Percentiles rank a stretch among this genome's conserved stretches.
phyloP scores from a whole-genome alignment of 1,140 invertebrate species.

The Drosophila tani region DNA sequence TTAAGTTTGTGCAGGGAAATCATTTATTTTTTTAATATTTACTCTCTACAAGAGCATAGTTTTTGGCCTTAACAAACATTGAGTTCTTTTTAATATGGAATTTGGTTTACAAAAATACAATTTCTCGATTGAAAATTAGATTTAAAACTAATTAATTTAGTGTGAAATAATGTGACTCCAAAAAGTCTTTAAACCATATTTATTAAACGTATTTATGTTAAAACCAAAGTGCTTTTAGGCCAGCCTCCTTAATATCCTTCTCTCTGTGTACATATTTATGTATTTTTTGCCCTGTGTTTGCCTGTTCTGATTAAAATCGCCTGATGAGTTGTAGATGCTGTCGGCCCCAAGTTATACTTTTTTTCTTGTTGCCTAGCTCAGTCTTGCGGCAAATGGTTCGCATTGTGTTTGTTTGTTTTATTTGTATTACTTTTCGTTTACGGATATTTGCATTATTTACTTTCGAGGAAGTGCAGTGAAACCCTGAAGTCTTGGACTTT shows the following conservation, averaged over 20 bases:
- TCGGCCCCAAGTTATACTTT: conserved; percentile 30
- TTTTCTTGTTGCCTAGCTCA: conserved; percentile 23
- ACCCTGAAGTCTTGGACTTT: neutral
- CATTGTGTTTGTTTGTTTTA: conserved; percentile 64
- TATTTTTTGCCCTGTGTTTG: conserved; percentile 29
- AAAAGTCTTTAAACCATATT: too few species aligned
- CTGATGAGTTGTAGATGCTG: conserved; percentile 63
- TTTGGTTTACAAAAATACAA: too few species aligned
- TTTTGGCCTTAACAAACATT: too few species aligned
- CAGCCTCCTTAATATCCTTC: neutral
- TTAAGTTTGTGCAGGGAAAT: neutral
- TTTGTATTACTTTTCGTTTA: conserved; percentile 65
- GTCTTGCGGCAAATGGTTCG: conserved; percentile 61
- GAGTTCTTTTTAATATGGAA: too few species aligned
- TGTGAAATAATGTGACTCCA: too few species aligned
- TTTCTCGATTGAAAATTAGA: too few species aligned
- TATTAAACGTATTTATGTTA: too few species aligned
- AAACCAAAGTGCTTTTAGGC: too few species aligned
- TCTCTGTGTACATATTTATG: conserved; percentile 33
- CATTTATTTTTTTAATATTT: too few species aligned
- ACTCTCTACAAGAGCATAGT: neutral
- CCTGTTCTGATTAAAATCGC: conserved; percentile 70
- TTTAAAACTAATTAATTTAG: too few species aligned
- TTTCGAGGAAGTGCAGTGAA: conserved; percentile 29
- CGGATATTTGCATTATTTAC: conserved; percentile 47